Conservation (phyloP, 2,888 invertebrate species). For the Andrena bicolor region DNA sequence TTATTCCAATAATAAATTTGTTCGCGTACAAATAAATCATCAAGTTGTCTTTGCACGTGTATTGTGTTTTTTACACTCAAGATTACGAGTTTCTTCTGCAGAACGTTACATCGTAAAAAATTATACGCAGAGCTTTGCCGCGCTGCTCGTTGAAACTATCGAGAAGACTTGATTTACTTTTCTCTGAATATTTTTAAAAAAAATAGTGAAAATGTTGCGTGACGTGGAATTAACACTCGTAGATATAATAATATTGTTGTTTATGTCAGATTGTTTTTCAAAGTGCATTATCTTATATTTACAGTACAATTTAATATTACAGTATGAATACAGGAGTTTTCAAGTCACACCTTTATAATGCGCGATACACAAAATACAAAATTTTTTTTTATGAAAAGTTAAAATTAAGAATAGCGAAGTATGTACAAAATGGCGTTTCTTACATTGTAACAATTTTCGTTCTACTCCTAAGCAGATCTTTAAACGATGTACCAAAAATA, state of each 20-base stretch:
- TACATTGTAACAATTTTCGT: slow-evolving; percentile 47
- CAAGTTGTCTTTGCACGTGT: background rate
- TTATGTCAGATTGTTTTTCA: slow-evolving; percentile 41
- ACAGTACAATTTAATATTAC: slow-evolving; percentile 60
- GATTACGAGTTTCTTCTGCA: background rate
- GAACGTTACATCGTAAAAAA: slow-evolving; percentile 31
- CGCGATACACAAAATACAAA: slow-evolving; percentile 70
- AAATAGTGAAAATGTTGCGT: slow-evolving; percentile 30
- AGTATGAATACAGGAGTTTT: slow-evolving; percentile 62
- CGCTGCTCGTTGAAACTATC: slow-evolving; percentile 19
- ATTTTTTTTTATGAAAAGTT: slow-evolving; percentile 64
- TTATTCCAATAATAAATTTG: slow-evolving; percentile 19
- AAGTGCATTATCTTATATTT: slow-evolving; percentile 62
- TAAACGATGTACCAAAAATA: slow-evolving; percentile 55
- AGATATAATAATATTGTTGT: slow-evolving; percentile 40
- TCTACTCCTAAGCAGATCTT: slow-evolving; percentile 60
- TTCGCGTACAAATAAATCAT: slow-evolving; percentile 19
- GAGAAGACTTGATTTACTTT: slow-evolving; percentile 3
- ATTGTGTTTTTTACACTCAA: background rate
- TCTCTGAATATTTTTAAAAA: slow-evolving; percentile 36
- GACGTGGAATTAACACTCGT: slow-evolving; percentile 40
- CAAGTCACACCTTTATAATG: slow-evolving; percentile 61
- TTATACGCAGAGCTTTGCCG: slow-evolving; percentile 33
- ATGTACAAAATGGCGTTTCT: slow-evolving; percentile 66
- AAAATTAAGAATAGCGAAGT: slow-evolving; percentile 66